A percentile compares a stretch with the other conserved stretches of the same genome.
These are phyloP conservation scores for Drosophila rufa DNA, from an alignment of 1,140 invertebrate genomes.

Conservation along the genomic window DNA sequence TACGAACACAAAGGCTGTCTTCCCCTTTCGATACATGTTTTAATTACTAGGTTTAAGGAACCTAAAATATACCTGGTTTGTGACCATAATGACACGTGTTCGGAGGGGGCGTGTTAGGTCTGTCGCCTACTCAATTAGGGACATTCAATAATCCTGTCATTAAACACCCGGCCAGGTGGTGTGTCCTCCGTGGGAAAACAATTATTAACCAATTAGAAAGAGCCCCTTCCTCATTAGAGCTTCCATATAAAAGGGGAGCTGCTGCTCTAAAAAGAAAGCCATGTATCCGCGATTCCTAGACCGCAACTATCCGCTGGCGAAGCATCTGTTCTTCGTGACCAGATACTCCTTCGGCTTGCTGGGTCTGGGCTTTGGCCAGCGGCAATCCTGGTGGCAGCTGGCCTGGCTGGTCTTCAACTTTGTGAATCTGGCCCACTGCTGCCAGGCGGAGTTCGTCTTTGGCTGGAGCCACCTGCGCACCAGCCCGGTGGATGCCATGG, in stretches of 20 bases:
- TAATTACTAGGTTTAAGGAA: constrained; percentile 5
- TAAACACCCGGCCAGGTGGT: constrained; percentile 30
- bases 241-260: constrained; percentile 34
- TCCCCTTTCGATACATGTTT: neutral
- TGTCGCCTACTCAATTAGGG: constrained; percentile 39
- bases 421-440: constrained; percentile 60
- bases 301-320: constrained; percentile 49
- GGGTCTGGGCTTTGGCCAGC: constrained; percentile 43
- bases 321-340: constrained; percentile 65
- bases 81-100: constrained; percentile 24
- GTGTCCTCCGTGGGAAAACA: constrained; percentile 17
- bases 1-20: too few relatives aligned
- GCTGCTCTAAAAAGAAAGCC: neutral
- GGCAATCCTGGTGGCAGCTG: constrained; percentile 3
- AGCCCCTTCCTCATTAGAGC: neutral
- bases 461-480: constrained; percentile 53
- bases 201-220: constrained; percentile 31
- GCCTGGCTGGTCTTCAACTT: constrained; percentile 61
- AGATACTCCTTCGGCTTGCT: constrained; percentile 60
- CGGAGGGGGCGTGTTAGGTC: constrained; percentile 5
- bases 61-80: neutral
- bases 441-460: constrained; percentile 64
- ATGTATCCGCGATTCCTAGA: constrained; percentile 61
- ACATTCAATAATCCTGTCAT: constrained; percentile 28
- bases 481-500: constrained; percentile 65